These are phyloP conservation scores for Linurgus olivaceus DNA, from an alignment of 2,797 vertebrate species.

Conservation along the genomic window DNA sequence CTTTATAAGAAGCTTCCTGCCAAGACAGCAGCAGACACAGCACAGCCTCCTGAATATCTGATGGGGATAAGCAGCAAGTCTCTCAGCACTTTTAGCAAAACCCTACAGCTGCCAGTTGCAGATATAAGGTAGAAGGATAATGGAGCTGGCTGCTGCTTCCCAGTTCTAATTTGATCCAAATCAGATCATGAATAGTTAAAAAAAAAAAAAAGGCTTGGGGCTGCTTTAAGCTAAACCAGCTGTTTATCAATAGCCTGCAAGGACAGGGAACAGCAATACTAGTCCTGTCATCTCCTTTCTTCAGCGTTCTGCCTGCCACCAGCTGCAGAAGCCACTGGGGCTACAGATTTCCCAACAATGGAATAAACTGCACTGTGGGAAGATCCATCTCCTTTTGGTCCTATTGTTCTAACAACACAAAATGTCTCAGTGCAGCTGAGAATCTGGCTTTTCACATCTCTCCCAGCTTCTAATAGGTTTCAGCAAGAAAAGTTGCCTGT, in stretches of 20 bases:
- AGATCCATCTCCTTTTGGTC: slow-evolving; percentile 8
- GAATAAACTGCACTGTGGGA: neutral
- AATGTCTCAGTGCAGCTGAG: slow-evolving; percentile 18
- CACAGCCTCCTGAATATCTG: neutral
- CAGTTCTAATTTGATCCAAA: neutral
- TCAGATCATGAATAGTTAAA: neutral
- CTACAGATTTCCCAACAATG: slow-evolving; percentile 32
- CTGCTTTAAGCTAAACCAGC: slow-evolving; percentile 24
- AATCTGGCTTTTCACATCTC: neutral
- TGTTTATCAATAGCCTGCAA: slow-evolving; percentile 20
- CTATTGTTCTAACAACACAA: slow-evolving; percentile 43
- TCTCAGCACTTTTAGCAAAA: neutral
- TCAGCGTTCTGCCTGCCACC: neutral
- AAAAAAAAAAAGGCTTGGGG: neutral
- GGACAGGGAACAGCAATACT: neutral
- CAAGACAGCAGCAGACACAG: neutral
- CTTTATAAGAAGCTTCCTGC: neutral
- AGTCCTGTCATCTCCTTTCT: slow-evolving; percentile 26
- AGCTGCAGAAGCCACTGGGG: slow-evolving; percentile 29
- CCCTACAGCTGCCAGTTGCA: neutral
- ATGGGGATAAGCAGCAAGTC: neutral
- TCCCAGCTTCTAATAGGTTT: neutral
- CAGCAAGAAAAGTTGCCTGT: neutral
- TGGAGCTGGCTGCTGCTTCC: neutral
- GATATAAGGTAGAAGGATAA: neutral